Conservation (phyloP, 92 coral and sea anemone genomes). For the Ricordea florida region DNA sequence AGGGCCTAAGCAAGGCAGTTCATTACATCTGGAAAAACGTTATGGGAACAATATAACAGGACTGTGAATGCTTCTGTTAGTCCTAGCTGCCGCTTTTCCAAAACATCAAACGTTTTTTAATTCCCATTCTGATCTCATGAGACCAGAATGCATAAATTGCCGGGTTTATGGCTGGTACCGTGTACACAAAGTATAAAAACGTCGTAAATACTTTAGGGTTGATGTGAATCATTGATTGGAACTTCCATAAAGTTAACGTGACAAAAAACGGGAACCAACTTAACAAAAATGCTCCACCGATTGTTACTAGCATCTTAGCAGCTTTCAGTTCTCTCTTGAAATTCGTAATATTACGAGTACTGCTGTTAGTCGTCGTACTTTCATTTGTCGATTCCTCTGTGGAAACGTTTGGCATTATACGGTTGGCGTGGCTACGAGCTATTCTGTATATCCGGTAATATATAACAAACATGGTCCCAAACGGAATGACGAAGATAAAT, state of each 20-base stretch:
- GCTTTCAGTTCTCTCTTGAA: conserved; percentile 48
- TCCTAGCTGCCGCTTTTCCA: background rate
- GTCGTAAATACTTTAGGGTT: conserved; percentile 32
- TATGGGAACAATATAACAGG: too few relatives aligned
- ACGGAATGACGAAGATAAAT: conserved; percentile 41
- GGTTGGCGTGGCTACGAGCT: conserved; percentile 36
- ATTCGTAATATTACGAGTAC: background rate
- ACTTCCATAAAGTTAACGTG: conserved; percentile 48
- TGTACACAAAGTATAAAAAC: conserved; percentile 42
- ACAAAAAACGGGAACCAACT: conserved; percentile 59
- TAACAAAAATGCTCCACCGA: conserved; percentile 46
- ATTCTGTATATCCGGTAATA: conserved; percentile 36
- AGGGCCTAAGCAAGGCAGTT: too few relatives aligned
- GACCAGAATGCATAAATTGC: conserved; percentile 55
- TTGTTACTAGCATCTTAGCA: conserved; percentile 56
- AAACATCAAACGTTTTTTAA: conserved; percentile 11
- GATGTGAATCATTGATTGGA: background rate
- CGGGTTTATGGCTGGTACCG: conserved; percentile 52
- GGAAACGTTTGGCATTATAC: conserved; percentile 19
- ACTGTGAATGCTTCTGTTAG: too few relatives aligned
- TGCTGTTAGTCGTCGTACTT: background rate
- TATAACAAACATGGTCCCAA: conserved; percentile 30
- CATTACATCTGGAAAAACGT: too few relatives aligned
- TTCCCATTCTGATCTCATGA: conserved; percentile 25
- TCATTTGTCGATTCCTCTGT: background rate